Conservation (phyloP, 2,888 invertebrate genomes). For the Lottia gigantea region DNA sequence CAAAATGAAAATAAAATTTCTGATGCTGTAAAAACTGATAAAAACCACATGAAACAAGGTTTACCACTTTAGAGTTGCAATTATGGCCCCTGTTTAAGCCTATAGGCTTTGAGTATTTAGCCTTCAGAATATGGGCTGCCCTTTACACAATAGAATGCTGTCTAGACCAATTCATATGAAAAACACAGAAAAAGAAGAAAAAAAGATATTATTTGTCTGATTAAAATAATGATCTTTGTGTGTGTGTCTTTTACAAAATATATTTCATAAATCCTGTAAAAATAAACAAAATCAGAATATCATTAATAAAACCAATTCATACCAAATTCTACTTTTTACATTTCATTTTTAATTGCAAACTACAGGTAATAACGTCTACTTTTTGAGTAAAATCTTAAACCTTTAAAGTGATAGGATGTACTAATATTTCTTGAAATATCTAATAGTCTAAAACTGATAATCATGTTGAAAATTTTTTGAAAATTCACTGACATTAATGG, state of each 20-base stretch:
- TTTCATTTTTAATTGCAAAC: too few species aligned
- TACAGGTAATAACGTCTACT: too few species aligned
- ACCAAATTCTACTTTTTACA: too few species aligned
- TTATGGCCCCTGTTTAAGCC: conserved; percentile 16
- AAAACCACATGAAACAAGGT: conserved; percentile 17
- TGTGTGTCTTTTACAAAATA: not conserved
- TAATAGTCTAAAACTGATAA: too few species aligned
- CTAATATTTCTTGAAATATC: too few species aligned
- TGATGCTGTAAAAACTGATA: conserved; percentile 17
- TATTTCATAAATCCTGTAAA: not conserved
- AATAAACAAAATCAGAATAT: not conserved
- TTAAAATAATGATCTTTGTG: not conserved
- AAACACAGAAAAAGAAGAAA: conserved; percentile 19
- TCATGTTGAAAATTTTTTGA: too few species aligned
- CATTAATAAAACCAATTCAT: too few species aligned
- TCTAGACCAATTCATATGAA: conserved; percentile 15
- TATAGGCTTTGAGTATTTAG: conserved; percentile 10
- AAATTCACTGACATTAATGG: too few species aligned
- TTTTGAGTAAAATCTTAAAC: too few species aligned
- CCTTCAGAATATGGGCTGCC: conserved; percentile 14
- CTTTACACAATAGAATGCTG: conserved; percentile 7
- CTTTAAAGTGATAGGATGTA: too few species aligned
- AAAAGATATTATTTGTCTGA: conserved; percentile 7
- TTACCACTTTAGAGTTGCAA: conserved; percentile 11
- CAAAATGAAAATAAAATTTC: not conserved